These are phyloP conservation scores for Sialis fuliginosa DNA, from an alignment of 2,888 invertebrate genomes.

Conservation along the genomic window DNA sequence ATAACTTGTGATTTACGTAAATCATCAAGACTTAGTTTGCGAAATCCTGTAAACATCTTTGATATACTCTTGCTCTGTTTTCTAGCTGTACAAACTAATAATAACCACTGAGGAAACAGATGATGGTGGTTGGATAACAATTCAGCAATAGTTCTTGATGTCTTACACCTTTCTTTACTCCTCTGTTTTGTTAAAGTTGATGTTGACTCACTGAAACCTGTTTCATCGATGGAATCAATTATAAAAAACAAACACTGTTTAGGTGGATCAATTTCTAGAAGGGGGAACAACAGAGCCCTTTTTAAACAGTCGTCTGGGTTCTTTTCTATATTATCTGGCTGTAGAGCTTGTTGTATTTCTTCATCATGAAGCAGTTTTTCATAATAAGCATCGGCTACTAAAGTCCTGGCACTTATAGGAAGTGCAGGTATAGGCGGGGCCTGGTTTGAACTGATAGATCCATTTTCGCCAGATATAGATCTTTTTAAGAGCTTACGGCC, in stretches of 20 bases:
- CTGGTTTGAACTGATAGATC: slow-evolving; percentile 1
- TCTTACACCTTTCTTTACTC: slow-evolving; percentile 26
- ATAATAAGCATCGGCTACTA: slow-evolving; percentile 62
- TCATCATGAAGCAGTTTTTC: slow-evolving; percentile 61
- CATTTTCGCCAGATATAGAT: slow-evolving; percentile 5
- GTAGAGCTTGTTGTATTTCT: slow-evolving; percentile 64
- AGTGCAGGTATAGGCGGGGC: slow-evolving; percentile 26
- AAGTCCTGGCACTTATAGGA: slow-evolving; percentile 38
- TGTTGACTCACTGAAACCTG: slow-evolving; percentile 33
- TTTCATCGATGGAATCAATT: slow-evolving; percentile 87
- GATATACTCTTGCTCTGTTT: slow-evolving; percentile 70
- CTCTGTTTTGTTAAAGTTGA: slow-evolving; percentile 33
- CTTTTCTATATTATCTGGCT: slow-evolving; percentile 64
- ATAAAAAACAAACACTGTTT: slow-evolving; percentile 69
- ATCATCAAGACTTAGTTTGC: slow-evolving; percentile 85
- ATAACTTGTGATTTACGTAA: slow-evolving; percentile 77
- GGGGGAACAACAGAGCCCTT: slow-evolving; percentile 69
- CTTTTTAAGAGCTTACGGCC: slow-evolving; percentile 4
- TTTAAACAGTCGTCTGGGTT: slow-evolving; percentile 87
- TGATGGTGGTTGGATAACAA: slow-evolving; percentile 79
- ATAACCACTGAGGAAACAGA: slow-evolving; percentile 81
- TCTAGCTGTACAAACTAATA: slow-evolving; percentile 75
- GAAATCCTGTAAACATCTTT: slow-evolving; percentile 69
- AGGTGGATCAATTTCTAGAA: slow-evolving; percentile 72
- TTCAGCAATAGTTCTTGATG: slow-evolving; percentile 56